These are phyloP conservation scores for Xerus inauris DNA, from an alignment of 2,113 vertebrate species.

Conservation along the genomic window DNA sequence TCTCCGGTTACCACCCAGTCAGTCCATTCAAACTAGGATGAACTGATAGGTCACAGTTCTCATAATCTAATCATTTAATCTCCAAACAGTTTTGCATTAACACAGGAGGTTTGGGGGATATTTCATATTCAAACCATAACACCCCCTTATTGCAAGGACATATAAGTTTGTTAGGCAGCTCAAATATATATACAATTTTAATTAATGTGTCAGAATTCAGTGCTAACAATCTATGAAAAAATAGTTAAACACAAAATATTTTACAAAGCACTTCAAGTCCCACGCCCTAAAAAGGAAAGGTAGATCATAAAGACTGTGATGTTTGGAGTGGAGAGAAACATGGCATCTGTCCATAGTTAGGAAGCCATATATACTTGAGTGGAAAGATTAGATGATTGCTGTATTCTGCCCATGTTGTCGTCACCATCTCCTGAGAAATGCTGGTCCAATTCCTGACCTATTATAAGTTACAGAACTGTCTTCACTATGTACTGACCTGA, in stretches of 20 bases:
- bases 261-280: neutral
- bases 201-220: neutral
- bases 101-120: no score
- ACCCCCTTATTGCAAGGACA: neutral
- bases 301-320: neutral
- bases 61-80: no score
- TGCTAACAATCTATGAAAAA: neutral
- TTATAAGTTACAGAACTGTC: neutral
- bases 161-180: neutral
- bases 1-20: no score
- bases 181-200: neutral
- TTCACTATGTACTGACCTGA: neutral
- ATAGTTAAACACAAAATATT: neutral
- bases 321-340: neutral
- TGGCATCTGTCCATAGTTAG: neutral
- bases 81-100: no score
- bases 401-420: neutral
- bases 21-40: no score
- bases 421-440: neutral
- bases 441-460: neutral
- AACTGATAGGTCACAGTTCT: no score
- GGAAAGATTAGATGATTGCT: neutral
- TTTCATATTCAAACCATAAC: no score
- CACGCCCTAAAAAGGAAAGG: neutral
- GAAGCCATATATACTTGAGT: neutral